phyloP scores from a whole-genome alignment of 2,797 vertebrate species.

The Choloepus didactylus region DNA sequence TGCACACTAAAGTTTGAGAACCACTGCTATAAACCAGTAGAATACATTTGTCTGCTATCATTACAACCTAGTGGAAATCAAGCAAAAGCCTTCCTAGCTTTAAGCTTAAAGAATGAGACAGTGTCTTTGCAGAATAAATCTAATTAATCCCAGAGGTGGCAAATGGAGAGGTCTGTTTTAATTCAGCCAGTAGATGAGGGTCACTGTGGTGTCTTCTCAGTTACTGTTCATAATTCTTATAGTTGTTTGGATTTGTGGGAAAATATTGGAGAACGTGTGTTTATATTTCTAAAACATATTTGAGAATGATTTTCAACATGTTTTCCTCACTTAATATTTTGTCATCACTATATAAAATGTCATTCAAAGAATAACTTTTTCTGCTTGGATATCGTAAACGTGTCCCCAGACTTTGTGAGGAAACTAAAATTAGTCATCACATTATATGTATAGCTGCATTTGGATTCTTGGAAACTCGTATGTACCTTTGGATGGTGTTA shows the following conservation, averaged over 20 bases:
- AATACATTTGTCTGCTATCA: background rate
- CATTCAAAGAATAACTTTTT: background rate
- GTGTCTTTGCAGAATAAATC: background rate
- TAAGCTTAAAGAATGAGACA: constrained; percentile 16
- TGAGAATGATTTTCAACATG: background rate
- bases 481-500: background rate
- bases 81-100: background rate
- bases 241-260: background rate
- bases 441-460: background rate
- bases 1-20: background rate
- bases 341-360: background rate
- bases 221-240: background rate
- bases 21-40: background rate
- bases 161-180: background rate
- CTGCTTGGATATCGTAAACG: background rate
- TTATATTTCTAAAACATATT: background rate
- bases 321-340: constrained; percentile 41
- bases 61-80: background rate
- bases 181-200: background rate
- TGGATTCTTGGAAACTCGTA: background rate
- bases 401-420: background rate
- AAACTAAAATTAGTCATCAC: background rate
- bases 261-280: background rate
- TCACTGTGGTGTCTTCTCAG: background rate
- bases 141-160: constrained; percentile 8